Evolutionary conservation across 2,888 invertebrate genomes (phyloP), one percentile per base, ranked within the genome.

Genomic region (Eudasyphora cyanicolor): DNA sequence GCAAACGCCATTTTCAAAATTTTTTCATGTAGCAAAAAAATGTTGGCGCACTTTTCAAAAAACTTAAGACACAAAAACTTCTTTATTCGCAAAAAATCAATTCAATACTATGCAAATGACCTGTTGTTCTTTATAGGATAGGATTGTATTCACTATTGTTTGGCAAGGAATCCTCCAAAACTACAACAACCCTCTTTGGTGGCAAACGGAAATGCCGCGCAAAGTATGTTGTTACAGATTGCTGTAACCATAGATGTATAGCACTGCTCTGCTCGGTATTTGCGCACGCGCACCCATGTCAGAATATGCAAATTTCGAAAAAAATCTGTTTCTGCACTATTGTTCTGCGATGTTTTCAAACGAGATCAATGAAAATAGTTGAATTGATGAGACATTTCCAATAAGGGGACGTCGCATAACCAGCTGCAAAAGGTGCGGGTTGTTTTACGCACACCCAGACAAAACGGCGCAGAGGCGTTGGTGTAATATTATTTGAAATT

Each of bases 81-180:
- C 79, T 70, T 75, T 64, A 64, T 75, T 76, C 64, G 75, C 78
- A 73, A 29, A 21, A 69, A 1, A 4, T 5, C 12, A 62, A 35
- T 1, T 51, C 14, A 78, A 49, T 79, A 19, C 74, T 85, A 85
- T 85, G 84, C 84, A 79, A 85, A 85, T 85, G 79, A 85, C 84
- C 84, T 82, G 84, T 85, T 82, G 74, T 79, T 76, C 19, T 1
- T 12, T 62, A 62, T 64, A n/a, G n/a, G n/a, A n/a, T n/a, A n/a
- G 2, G 64, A 64, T 64, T 32, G 24, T 51, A 8, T 10, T 5
- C 12, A 3, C 54, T 5, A 14, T 45, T 12, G 49, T 17, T 51
- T 51, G 49, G 6, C 6, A 6, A 17, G n/a, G n/a, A 17, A 51
- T 17, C 49, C 49, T 8, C 2, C 45, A 32, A n/a, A n/a, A n/a